Conservation (phyloP, 1,140 invertebrate genomes). For the Neoseiulus cucumeris region DNA sequence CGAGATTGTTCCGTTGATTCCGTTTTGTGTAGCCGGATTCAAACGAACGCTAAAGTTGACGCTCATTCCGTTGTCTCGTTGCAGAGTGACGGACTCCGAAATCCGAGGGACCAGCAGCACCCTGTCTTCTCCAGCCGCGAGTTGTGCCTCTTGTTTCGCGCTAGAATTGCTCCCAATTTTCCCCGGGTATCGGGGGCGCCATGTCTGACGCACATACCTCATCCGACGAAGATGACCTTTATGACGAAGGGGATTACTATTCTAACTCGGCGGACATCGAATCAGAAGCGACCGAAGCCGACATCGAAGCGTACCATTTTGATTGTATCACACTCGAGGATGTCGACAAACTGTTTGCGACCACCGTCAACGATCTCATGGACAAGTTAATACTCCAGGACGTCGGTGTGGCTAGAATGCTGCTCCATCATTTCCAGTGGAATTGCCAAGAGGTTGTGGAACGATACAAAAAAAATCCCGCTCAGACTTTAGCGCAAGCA, state of each 20-base stretch:
- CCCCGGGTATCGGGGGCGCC: slow-evolving; percentile 26
- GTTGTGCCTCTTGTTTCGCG: no score
- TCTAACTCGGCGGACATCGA: background rate
- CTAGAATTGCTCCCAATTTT: no score
- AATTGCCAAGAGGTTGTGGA: background rate
- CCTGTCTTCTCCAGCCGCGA: no score
- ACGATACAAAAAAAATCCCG: background rate
- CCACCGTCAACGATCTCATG: slow-evolving; percentile 24
- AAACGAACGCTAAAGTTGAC: no score
- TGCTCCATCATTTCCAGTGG: slow-evolving; percentile 1
- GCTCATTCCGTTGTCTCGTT: no score
- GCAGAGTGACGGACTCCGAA: no score
- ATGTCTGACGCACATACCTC: slow-evolving; percentile 2
- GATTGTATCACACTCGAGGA: background rate
- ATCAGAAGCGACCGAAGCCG: background rate
- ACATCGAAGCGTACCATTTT: background rate
- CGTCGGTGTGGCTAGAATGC: background rate
- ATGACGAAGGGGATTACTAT: slow-evolving; percentile 7
- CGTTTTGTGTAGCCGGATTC: no score
- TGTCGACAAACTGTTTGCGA: slow-evolving; percentile 33
- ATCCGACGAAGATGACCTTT: slow-evolving; percentile 5
- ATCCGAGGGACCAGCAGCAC: no score
- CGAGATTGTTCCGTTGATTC: no score
- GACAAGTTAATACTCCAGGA: background rate
- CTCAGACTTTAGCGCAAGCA: background rate